Conservation (phyloP, 1,140 invertebrate species). For the Trachelipus rathkii region DNA sequence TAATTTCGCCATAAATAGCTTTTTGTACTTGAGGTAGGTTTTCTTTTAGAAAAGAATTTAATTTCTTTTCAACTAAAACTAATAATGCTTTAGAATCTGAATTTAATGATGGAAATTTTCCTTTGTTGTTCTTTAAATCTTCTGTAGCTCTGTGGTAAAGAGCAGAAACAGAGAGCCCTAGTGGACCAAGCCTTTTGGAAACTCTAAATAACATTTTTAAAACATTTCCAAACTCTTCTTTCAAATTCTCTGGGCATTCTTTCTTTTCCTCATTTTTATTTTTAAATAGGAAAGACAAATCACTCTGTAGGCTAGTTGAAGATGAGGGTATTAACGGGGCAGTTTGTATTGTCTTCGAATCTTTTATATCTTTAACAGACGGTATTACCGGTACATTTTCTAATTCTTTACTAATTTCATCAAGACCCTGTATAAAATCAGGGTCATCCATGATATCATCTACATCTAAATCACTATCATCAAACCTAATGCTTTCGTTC, state of each 20-base stretch:
- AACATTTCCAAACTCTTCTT: neutral
- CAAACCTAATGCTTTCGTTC: neutral
- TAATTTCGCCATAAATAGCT: neutral
- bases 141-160: neutral
- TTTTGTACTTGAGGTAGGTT: neutral
- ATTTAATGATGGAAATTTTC: neutral
- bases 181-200: neutral
- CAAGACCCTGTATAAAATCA: neutral
- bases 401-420: neutral
- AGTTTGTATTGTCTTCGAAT: neutral
- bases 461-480: conserved; percentile 1
- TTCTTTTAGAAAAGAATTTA: neutral
- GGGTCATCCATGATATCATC: neutral
- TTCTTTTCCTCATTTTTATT: neutral
- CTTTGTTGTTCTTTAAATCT: neutral
- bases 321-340: neutral
- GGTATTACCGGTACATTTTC: neutral
- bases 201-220: neutral
- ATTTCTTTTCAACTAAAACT: neutral
- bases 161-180: neutral
- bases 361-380: neutral
- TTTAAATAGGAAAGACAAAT: too few species aligned
- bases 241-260: neutral
- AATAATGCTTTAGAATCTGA: neutral
- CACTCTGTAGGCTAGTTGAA: too few species aligned